Evolutionary conservation across 2,797 vertebrate species (phyloP).

Genomic region (Takifugu rubripes): DNA sequence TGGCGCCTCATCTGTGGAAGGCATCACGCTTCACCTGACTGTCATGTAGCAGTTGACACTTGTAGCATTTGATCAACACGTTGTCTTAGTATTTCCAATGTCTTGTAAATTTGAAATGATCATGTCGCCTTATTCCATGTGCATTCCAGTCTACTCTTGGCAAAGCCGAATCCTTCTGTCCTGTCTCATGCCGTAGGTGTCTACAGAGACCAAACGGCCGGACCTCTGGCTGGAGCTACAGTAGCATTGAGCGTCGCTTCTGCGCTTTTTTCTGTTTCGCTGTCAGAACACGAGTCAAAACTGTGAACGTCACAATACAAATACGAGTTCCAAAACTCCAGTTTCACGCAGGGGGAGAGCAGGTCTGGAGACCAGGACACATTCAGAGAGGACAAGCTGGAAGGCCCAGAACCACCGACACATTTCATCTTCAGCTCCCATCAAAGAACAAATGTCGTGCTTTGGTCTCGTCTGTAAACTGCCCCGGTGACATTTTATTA

Average conservation of each 20-base stretch:
- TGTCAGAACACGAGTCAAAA: slow-evolving; percentile 67
- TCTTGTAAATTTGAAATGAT: slow-evolving; percentile 66
- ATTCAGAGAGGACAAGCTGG: slow-evolving; percentile 57
- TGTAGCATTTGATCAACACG: slow-evolving; percentile 78
- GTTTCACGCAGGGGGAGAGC: slow-evolving; percentile 14
- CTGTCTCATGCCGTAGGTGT: slow-evolving; percentile 68
- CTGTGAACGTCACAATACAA: slow-evolving; percentile 57
- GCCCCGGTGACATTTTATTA: slow-evolving; percentile 61
- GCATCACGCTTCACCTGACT: slow-evolving; percentile 38
- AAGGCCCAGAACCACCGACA: slow-evolving; percentile 41
- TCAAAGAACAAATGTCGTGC: slow-evolving; percentile 35
- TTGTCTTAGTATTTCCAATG: slow-evolving; percentile 66
- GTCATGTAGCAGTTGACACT: slow-evolving; percentile 80
- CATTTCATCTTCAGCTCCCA: slow-evolving; percentile 56
- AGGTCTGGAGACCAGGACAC: slow-evolving; percentile 23
- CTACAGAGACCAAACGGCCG: slow-evolving; percentile 49
- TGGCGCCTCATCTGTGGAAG: slow-evolving; percentile 38
- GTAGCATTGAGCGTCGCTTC: slow-evolving; percentile 64
- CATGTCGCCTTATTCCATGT: slow-evolving; percentile 70
- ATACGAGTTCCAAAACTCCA: slow-evolving; percentile 6
- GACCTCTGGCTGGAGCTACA: slow-evolving; percentile 49
- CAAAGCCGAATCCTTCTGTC: slow-evolving; percentile 72
- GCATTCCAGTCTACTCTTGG: slow-evolving; percentile 72
- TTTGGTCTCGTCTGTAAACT: slow-evolving; percentile 59
- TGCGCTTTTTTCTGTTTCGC: slow-evolving; percentile 54